Evolutionary conservation across 2,888 invertebrate genomes (phyloP), one percentile per base, ranked within the genome.

Genomic region (Boloria selene): DNA sequence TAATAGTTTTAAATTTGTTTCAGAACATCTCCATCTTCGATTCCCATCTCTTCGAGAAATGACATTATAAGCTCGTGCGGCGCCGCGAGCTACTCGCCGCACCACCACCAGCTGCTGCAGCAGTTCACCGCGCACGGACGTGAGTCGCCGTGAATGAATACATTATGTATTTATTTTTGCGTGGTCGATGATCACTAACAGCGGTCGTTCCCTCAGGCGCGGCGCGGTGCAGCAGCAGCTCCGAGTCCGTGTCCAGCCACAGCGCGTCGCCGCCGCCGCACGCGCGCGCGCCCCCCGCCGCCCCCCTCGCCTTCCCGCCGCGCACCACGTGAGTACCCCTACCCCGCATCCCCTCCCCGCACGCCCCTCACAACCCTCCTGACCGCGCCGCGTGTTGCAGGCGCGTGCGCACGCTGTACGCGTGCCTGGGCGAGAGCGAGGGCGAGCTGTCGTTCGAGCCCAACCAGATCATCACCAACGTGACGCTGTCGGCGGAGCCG

Each of bases 371-470:
- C 6, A 4, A n/a, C 38, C 17, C 4, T 42, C 10, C n/a, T 53
- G 47, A 1, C 16, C 47, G 14, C 47, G 13, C n/a, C 5, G 13
- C n/a, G 13, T 13, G 47, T 47, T 47, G 31, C 67, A 96, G 96
- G 86, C 94, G 97, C 82, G 99, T 98, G 70, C 94, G 98, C 80
- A 99, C 99, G 61, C 93, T 99, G 74, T 99, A 98, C 91, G 97
- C 98, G 61, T 99, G 99, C 86, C 94, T 98, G 75, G 99, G 98
- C 64, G 99, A 98, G 92, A 97, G 98, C 89, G 98, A 98, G 82
- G 97, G 98, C 72, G 99, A 99, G 93, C 93, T 99, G 75, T 98
- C 98, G 38, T 99, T 99, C 93, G 98, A 98, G 93, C 98, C 99
- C 72, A 99, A 99, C 94, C 97, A 98, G 94, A 98, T 99, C 79